Percentiles rank a stretch among this genome's conserved stretches.
These are phyloP conservation scores for Aldabrachelys gigantea DNA, from an alignment of 2,113 vertebrate species.

Conservation along the genomic window DNA sequence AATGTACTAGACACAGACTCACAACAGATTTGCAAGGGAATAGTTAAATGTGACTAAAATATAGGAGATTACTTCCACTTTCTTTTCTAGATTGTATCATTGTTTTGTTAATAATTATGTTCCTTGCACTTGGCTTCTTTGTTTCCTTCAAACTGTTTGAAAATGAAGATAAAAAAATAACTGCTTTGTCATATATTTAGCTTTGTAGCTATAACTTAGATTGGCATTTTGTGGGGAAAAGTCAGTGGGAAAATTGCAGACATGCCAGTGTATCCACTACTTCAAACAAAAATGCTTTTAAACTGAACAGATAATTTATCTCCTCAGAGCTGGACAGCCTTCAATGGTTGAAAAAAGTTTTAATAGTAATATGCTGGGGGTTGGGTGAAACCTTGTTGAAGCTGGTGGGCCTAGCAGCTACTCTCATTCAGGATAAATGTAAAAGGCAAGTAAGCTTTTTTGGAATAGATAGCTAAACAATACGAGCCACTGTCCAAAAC, in stretches of 20 bases:
- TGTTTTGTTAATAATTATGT: conserved; percentile 6
- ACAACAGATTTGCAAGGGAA: neutral
- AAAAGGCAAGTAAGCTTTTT: neutral
- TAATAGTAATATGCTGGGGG: rapidly evolving
- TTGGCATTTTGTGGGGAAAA: neutral
- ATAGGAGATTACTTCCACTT: conserved; percentile 4
- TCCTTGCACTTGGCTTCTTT: conserved; percentile 2
- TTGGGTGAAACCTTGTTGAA: neutral
- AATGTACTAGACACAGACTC: rapidly evolving
- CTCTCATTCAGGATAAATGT: rapidly evolving
- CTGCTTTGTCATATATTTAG: neutral
- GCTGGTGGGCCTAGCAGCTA: neutral
- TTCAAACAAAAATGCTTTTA: neutral
- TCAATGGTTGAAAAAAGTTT: neutral
- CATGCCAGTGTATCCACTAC: neutral
- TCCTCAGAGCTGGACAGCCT: neutral
- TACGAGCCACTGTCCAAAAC: neutral
- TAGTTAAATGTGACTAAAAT: neutral
- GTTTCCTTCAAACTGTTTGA: conserved; percentile 24
- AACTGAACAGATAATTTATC: rapidly evolving
- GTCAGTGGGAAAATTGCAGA: neutral
- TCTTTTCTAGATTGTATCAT: neutral
- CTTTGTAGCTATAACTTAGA: neutral
- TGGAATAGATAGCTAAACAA: neutral
- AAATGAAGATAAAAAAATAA: conserved; percentile 16